Conservation (phyloP, 2,113 vertebrate species). For the Machaerirhynchus nigripectus region DNA sequence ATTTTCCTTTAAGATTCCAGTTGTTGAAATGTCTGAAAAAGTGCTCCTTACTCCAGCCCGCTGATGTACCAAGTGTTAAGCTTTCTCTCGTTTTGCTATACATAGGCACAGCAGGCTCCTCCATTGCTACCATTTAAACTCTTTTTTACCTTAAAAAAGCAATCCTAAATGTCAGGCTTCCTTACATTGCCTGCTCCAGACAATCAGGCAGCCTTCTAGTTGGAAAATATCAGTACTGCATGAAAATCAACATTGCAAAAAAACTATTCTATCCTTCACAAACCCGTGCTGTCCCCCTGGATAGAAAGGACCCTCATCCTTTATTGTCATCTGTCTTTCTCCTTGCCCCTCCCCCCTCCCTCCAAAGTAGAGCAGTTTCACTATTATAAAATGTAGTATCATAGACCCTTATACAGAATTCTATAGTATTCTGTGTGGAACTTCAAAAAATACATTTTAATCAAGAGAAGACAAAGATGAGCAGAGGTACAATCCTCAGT, state of each 20-base stretch:
- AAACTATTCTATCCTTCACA: background rate
- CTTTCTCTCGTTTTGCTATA: background rate
- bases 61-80: background rate
- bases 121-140: background rate
- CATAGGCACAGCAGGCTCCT: background rate
- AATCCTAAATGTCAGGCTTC: background rate
- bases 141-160: background rate
- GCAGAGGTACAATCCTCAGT: background rate
- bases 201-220: background rate
- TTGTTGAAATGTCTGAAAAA: background rate
- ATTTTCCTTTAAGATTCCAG: background rate
- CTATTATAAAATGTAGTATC: background rate
- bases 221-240: background rate
- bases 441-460: background rate
- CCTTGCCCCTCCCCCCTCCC: fast-evolving
- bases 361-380: background rate
- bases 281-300: background rate
- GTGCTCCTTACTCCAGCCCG: background rate
- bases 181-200: background rate
- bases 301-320: background rate
- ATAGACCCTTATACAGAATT: background rate
- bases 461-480: background rate
- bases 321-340: background rate
- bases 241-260: background rate
- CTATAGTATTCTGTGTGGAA: background rate